Percentiles rank a stretch among this genome's conserved stretches.
phyloP scores from a whole-genome alignment of 1,140 invertebrate genomes.

The Nautilus pompilius region DNA sequence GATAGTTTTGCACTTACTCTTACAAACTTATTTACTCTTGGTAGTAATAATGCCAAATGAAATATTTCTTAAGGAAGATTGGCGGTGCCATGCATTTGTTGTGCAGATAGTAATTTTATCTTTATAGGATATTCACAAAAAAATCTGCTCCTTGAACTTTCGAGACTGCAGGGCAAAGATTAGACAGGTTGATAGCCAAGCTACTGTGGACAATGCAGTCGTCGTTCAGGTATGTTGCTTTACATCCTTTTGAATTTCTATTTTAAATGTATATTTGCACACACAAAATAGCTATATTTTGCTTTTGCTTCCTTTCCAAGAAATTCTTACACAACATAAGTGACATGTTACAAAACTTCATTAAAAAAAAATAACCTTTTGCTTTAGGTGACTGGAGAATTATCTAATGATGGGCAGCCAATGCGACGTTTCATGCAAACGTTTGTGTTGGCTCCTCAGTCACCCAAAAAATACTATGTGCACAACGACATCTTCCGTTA shows the following conservation, averaged over 20 bases:
- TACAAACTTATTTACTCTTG: no score
- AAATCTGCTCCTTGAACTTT: constrained; percentile 93
- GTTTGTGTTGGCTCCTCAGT: constrained; percentile 91
- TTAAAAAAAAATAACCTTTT: no score
- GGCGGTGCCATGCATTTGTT: no score
- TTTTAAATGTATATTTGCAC: neutral
- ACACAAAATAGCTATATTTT: neutral
- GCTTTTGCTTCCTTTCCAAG: no score
- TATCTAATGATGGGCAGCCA: constrained; percentile 92
- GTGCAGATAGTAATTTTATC: no score
- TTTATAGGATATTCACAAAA: constrained; percentile 86
- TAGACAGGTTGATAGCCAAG: constrained; percentile 84
- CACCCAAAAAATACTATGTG: constrained; percentile 95
- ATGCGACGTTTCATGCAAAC: constrained; percentile 97
- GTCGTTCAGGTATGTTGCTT: constrained; percentile 75
- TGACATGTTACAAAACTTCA: no score
- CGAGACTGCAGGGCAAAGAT: constrained; percentile 96
- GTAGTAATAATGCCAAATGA: no score
- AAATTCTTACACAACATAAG: no score
- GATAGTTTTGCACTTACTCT: no score
- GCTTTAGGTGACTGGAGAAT: constrained; percentile 85
- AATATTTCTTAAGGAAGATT: no score
- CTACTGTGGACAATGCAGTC: constrained; percentile 88
- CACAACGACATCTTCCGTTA: constrained; percentile 99
- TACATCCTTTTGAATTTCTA: neutral